Conservation (phyloP, 1,140 invertebrate species). For the Phymastichus coffea region DNA sequence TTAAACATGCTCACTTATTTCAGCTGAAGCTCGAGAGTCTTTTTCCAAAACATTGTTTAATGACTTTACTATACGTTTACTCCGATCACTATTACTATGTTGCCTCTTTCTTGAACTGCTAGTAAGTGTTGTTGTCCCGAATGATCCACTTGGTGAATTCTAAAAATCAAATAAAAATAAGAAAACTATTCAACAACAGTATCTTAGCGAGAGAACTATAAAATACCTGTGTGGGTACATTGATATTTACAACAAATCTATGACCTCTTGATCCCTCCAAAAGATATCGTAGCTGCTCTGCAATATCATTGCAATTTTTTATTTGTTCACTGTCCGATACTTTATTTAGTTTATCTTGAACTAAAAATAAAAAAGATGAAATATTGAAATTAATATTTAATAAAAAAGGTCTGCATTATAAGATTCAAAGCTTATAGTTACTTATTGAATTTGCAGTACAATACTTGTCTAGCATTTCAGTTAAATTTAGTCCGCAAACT, state of each 20-base stretch:
- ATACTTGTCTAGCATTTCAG: conserved; percentile 53
- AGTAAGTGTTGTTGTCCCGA: conserved; percentile 43
- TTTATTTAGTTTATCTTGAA: conserved; percentile 49
- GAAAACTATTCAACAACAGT: conserved; percentile 5
- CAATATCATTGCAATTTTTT: conserved; percentile 43
- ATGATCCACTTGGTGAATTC: conserved; percentile 36
- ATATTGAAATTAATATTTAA: conserved; percentile 6
- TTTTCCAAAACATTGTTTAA: conserved; percentile 29
- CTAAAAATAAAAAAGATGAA: conserved; percentile 33
- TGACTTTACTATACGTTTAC: conserved; percentile 39
- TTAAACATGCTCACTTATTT: conserved; percentile 31
- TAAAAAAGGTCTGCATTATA: conserved; percentile 12
- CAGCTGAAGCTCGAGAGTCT: conserved; percentile 28
- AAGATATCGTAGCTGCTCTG: conserved; percentile 49
- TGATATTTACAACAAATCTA: conserved; percentile 54
- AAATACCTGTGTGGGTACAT: conserved; percentile 50
- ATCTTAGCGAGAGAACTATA: too few species aligned
- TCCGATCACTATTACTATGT: conserved; percentile 43
- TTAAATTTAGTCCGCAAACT: conserved; percentile 47
- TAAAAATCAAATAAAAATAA: conserved; percentile 30
- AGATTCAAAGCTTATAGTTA: conserved; percentile 29
- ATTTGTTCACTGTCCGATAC: conserved; percentile 40
- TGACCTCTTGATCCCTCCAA: conserved; percentile 47
- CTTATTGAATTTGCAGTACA: conserved; percentile 43
- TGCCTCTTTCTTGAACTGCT: conserved; percentile 44